A percentile compares a stretch with the other conserved stretches of the same genome.
These are phyloP conservation scores for Rhagoletis zephyria DNA, from an alignment of 1,140 invertebrate genomes.

Conservation along the genomic window DNA sequence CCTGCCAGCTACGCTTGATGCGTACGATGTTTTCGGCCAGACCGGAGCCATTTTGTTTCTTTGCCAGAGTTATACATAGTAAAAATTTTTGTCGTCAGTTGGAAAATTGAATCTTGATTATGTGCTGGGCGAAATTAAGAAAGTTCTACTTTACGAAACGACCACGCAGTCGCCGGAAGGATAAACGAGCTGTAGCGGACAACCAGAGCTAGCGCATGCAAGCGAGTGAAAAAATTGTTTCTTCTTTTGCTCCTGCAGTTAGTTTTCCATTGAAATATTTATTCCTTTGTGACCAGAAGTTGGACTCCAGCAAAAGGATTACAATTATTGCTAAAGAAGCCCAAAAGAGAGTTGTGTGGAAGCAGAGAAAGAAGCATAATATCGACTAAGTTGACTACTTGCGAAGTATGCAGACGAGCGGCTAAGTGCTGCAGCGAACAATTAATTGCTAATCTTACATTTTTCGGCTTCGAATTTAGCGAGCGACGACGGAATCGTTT, in stretches of 20 bases:
- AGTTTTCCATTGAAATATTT: slow-evolving; percentile 50
- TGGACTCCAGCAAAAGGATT: slow-evolving; percentile 38
- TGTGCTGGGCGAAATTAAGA: slow-evolving; percentile 48
- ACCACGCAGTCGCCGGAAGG: slow-evolving; percentile 39
- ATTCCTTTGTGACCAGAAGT: slow-evolving; percentile 43
- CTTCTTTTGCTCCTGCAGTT: slow-evolving; percentile 12
- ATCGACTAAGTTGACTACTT: slow-evolving; percentile 23
- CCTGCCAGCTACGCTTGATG: not conserved
- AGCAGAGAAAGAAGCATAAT: not conserved
- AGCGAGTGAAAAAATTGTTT: slow-evolving; percentile 36
- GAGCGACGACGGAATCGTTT: not conserved
- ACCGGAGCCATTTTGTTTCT: slow-evolving; percentile 24
- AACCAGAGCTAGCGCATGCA: not conserved
- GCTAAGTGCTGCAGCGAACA: slow-evolving; percentile 10
- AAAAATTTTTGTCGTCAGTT: slow-evolving; percentile 31
- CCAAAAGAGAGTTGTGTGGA: slow-evolving; percentile 12
- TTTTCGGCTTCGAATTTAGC: not conserved
- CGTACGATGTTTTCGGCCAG: not conserved
- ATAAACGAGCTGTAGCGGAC: not conserved
- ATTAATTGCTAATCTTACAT: slow-evolving; percentile 7
- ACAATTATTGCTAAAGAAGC: slow-evolving; percentile 45
- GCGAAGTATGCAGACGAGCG: slow-evolving; percentile 40
- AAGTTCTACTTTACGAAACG: slow-evolving; percentile 34
- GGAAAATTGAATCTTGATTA: slow-evolving; percentile 52
- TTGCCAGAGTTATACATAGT: not conserved